Evolutionary conservation across 2,113 vertebrate genomes (phyloP), one percentile per base, ranked within the genome.

Genomic region (Trogon surrucura): DNA sequence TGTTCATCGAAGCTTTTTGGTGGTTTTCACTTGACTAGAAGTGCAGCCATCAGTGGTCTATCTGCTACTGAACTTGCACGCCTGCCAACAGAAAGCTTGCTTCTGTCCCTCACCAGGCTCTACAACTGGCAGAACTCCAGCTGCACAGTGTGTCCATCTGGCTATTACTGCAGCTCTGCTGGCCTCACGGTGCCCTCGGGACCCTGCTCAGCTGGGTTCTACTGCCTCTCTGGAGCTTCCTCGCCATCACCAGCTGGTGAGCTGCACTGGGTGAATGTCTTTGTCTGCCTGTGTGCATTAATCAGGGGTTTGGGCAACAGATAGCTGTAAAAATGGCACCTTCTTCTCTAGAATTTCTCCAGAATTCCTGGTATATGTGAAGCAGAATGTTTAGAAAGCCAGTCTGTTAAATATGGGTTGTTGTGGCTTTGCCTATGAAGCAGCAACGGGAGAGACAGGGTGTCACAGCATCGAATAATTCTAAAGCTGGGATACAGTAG

Each of bases 181-280:
- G 99, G 99, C 62, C 98, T 99, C 67, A 83, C 80, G 27, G 95
- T 58, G 50, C 99, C 99, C 74, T 98, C 99, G 10, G 99, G 99
- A 60, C 97, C 54, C 44, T 99, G 99, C 95, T 97, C 92, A 19
- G 97, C 98, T 7, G 99, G 99, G 13, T 99, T 98, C 89, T 99
- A 98, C 96, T 99, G 99, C 97, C 96, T 98, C 29, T 78, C 97
- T 10, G 98, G 98, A 51, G 98, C 98, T 82, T 96, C 97, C 34
- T 97, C 97, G 11, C 95, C 98, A 7, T 93, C 96, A 1, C 98
- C 98, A 0, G 11, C 34, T 11, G 91, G 93, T 96, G 83, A 92
- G 95, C 22, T 8, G 21, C 29, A 0, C 64, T 19, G 56, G 3
- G 7, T 23, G 12, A 61, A 6, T 47, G 48, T 23, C 60, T 77